These are phyloP conservation scores for Tetrapedia diversipes DNA, from an alignment of 2,888 invertebrate species.

Conservation along the genomic window DNA sequence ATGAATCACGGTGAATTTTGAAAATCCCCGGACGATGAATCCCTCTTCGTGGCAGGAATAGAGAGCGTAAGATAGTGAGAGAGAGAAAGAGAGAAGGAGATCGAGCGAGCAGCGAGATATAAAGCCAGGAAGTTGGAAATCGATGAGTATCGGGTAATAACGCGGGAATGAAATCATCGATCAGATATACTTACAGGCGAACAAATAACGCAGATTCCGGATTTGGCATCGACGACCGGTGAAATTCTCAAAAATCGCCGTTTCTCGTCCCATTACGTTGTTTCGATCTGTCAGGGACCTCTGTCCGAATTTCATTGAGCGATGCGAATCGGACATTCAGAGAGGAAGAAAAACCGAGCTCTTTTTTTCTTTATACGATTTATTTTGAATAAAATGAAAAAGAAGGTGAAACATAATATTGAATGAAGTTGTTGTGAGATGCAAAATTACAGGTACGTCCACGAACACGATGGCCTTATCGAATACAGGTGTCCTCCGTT, in stretches of 20 bases:
- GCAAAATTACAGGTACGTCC: not conserved
- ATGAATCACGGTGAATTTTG: constrained; percentile 30
- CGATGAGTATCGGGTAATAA: constrained; percentile 25
- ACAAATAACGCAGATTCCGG: constrained; percentile 10
- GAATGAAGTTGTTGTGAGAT: too few species aligned
- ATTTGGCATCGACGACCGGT: not conserved
- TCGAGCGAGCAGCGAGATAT: constrained; percentile 26
- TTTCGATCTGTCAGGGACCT: too few species aligned
- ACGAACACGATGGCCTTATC: not conserved
- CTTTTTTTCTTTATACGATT: not conserved
- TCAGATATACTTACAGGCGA: constrained; percentile 15
- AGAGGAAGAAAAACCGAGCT: not conserved
- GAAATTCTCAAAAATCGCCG: not conserved
- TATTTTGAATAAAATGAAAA: not conserved
- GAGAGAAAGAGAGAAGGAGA: not conserved
- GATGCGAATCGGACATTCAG: not conserved
- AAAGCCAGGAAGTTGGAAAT: constrained; percentile 17
- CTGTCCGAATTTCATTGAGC: too few species aligned
- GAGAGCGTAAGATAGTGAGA: not conserved
- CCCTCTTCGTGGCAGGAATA: not conserved
- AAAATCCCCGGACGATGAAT: constrained; percentile 28
- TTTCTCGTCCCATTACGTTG: not conserved
- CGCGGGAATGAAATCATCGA: constrained; percentile 40
- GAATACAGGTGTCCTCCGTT: not conserved
- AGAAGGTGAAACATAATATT: too few species aligned